Conservation (phyloP, 2,888 invertebrate genomes). For the Ochropleura plecta region DNA sequence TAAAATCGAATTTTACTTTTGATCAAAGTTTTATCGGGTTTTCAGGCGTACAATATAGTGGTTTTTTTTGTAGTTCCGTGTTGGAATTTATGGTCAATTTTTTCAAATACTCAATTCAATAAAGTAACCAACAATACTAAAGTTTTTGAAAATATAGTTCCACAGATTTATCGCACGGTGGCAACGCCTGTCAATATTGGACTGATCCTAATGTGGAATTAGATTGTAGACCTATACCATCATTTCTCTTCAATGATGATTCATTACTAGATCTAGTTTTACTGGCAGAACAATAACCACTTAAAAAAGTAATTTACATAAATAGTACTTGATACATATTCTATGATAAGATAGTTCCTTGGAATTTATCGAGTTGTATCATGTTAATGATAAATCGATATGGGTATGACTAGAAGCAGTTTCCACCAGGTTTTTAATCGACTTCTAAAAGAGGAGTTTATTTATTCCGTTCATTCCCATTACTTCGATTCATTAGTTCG, state of each 20-base stretch:
- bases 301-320: not conserved
- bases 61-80: too few relatives aligned
- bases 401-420: too few relatives aligned
- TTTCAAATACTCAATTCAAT: not conserved
- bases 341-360: conserved; percentile 26
- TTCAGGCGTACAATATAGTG: too few relatives aligned
- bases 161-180: not conserved
- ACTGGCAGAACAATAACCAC: not conserved
- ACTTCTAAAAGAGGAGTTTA: too few relatives aligned
- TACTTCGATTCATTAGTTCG: too few relatives aligned
- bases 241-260: not conserved
- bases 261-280: too few relatives aligned
- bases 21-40: too few relatives aligned
- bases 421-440: not conserved
- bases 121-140: not conserved
- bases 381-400: conserved; percentile 42
- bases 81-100: too few relatives aligned
- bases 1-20: too few relatives aligned
- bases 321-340: conserved; percentile 12
- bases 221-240: not conserved
- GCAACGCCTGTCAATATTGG: not conserved
- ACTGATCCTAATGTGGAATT: not conserved
- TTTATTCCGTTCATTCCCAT: too few relatives aligned
- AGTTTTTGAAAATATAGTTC: not conserved
- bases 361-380: conserved; percentile 29